Conservation (phyloP, 2,113 vertebrate species). For the Oryzias curvinotus region DNA sequence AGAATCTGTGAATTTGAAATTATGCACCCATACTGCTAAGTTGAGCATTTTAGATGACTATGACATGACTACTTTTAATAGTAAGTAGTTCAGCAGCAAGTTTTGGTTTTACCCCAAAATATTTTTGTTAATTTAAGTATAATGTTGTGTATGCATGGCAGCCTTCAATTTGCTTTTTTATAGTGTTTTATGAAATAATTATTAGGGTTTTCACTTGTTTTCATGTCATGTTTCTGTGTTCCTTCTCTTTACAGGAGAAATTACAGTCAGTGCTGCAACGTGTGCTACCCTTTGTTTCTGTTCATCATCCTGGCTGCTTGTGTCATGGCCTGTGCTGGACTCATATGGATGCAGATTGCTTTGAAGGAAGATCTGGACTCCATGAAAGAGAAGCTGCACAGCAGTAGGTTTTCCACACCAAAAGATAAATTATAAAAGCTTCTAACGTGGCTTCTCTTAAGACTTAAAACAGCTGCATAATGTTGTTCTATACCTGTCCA, state of each 20-base stretch:
- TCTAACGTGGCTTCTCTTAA: conserved; percentile 6
- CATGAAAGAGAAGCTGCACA: conserved; percentile 91
- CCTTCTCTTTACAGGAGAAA: conserved; percentile 75
- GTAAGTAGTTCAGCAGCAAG: no score
- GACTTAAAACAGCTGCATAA: not conserved
- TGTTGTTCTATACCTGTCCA: no score
- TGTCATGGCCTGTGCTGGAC: conserved; percentile 89
- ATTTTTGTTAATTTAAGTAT: no score
- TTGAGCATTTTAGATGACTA: no score
- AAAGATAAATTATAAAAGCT: not conserved
- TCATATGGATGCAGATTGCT: conserved; percentile 98
- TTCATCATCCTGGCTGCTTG: conserved; percentile 93
- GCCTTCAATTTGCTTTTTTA: conserved; percentile 35
- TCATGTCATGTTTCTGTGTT: conserved; percentile 28
- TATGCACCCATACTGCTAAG: no score
- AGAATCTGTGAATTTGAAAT: no score
- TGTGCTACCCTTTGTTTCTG: conserved; percentile 91
- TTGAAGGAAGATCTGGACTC: conserved; percentile 93
- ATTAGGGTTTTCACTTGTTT: conserved; percentile 2
- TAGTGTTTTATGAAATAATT: conserved; percentile 30
- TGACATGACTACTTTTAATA: no score
- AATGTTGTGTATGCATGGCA: no score
- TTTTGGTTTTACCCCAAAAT: no score
- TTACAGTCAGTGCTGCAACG: conserved; percentile 88
- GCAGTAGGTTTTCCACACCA: conserved; percentile 77